A percentile compares a stretch with the other conserved stretches of the same genome.
phyloP scores from a whole-genome alignment of 2,113 vertebrate species.

The Thalassarche chlororhynchos region DNA sequence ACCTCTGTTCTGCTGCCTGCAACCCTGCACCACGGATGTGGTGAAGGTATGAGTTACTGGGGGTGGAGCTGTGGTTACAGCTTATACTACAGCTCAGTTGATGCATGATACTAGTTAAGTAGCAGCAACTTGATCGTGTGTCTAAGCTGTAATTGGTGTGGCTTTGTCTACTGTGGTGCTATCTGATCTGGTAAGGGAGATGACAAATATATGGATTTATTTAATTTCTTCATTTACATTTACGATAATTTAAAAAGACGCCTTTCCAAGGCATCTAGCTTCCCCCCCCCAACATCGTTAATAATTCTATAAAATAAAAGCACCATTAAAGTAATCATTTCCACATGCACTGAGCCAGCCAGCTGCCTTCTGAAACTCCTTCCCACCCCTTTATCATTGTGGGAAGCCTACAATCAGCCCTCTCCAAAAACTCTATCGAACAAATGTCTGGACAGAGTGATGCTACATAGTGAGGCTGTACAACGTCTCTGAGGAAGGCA shows the following conservation, averaged over 20 bases:
- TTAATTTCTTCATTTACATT: conserved; percentile 55
- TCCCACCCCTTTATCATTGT: conserved; percentile 50
- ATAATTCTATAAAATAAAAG: conserved; percentile 60
- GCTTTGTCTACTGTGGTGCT: conserved; percentile 28
- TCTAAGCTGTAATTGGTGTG: conserved; percentile 6
- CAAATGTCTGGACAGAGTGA: conserved; percentile 21
- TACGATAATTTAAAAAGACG: conserved; percentile 2
- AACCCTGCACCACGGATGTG: not conserved
- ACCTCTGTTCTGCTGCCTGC: not conserved
- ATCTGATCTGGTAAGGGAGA: conserved; percentile 59
- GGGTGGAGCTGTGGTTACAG: not conserved
- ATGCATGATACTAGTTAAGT: not conserved
- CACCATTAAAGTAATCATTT: conserved; percentile 57
- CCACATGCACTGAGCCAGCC: conserved; percentile 27
- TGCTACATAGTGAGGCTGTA: not conserved
- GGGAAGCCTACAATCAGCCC: conserved; percentile 32
- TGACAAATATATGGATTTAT: conserved; percentile 56
- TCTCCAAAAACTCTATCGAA: not conserved
- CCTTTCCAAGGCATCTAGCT: conserved; percentile 13
- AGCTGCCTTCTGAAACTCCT: conserved; percentile 32
- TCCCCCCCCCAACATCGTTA: not conserved
- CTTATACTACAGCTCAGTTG: not conserved
- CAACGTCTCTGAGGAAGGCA: accelerated
- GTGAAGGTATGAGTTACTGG: not conserved
- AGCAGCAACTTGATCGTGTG: not conserved